Conservation (phyloP, 2,888 invertebrate genomes). For the Tortrix viridana region DNA sequence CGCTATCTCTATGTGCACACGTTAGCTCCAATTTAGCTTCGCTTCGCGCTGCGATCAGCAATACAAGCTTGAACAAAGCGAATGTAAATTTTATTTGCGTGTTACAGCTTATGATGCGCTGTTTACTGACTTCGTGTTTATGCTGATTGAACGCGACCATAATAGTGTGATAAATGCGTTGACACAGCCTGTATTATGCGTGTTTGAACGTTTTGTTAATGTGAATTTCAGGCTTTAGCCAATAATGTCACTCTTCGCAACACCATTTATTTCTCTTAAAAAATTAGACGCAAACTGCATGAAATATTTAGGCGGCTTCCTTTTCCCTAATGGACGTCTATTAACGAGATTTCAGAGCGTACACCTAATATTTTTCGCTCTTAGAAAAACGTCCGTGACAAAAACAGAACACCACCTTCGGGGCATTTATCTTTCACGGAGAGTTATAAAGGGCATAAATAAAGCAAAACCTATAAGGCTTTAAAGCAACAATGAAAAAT, state of each 20-base stretch:
- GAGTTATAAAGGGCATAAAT: conserved; percentile 81
- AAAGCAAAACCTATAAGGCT: conserved; percentile 83
- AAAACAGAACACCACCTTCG: conserved; percentile 71
- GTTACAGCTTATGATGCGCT: conserved; percentile 14
- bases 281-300: background rate
- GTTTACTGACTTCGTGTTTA: conserved; percentile 27
- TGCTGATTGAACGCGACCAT: conserved; percentile 18
- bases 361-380: conserved; percentile 10
- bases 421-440: conserved; percentile 75
- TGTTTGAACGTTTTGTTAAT: background rate
- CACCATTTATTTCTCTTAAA: background rate
- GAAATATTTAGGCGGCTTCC: background rate
- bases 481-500: conserved; percentile 84
- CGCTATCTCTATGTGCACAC: conserved; percentile 24
- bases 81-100: conserved; percentile 19
- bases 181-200: conserved; percentile 22
- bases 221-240: background rate
- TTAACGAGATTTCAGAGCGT: conserved; percentile 6
- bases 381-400: conserved; percentile 51
- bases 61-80: background rate
- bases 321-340: conserved; percentile 9
- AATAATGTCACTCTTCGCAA: background rate
- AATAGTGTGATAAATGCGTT: conserved; percentile 23
- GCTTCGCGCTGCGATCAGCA: background rate
- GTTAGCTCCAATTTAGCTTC: conserved; percentile 19